phyloP scores from a whole-genome alignment of 2,797 vertebrate genomes.

The Aplochiton taeniatus region DNA sequence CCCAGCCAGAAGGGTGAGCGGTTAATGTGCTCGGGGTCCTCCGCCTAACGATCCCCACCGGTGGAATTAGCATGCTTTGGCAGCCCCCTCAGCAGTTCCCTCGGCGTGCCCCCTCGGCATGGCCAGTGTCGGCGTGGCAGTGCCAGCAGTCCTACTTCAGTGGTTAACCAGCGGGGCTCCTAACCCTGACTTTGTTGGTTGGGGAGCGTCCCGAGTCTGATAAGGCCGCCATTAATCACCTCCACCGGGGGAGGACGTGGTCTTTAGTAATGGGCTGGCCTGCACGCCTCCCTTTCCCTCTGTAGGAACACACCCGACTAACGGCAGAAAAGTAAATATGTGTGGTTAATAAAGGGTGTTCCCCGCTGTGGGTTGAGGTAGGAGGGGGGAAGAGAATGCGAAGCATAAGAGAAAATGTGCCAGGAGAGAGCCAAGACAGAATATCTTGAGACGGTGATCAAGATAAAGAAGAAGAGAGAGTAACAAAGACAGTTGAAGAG shows the following conservation, averaged over 20 bases:
- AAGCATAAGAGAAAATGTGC: too few species aligned
- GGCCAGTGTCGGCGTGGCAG: background rate
- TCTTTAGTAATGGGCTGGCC: conserved; percentile 61
- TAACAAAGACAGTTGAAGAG: too few species aligned
- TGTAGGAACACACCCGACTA: conserved; percentile 44
- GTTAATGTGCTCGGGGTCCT: conserved; percentile 30
- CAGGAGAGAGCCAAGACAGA: too few species aligned
- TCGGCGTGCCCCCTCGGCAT: conserved; percentile 24
- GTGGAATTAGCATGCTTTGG: conserved; percentile 60
- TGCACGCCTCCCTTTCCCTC: conserved; percentile 20
- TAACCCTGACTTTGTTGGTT: conserved; percentile 61
- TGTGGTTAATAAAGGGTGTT: background rate
- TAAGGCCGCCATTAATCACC: conserved; percentile 73
- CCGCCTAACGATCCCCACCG: conserved; percentile 28
- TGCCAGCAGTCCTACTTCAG: conserved; percentile 56
- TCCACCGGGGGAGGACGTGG: conserved; percentile 58
- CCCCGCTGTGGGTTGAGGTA: too few species aligned
- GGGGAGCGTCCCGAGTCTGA: conserved; percentile 63
- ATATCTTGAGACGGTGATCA: too few species aligned
- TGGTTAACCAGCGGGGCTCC: conserved; percentile 64
- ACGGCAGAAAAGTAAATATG: conserved; percentile 45
- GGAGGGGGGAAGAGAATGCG: too few species aligned
- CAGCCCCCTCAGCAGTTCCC: conserved; percentile 35
- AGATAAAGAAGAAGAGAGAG: too few species aligned
- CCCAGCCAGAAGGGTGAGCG: conserved; percentile 10